Conservation (phyloP, 2,797 vertebrate genomes). For the Crypturellus tataupa region DNA sequence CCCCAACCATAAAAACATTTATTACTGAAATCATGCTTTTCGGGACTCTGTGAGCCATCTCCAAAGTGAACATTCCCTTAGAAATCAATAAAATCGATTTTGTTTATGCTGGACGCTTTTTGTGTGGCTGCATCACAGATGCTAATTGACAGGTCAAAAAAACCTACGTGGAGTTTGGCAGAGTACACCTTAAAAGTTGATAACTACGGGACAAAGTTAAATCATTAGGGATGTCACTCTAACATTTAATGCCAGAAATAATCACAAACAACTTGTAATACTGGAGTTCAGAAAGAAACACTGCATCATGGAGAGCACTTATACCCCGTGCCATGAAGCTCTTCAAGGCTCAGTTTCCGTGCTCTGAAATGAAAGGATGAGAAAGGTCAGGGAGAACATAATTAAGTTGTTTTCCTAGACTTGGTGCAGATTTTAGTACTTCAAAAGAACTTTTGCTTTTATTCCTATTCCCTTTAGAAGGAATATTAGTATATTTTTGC, state of each 20-base stretch:
- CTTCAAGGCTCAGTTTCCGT: slow-evolving; percentile 11
- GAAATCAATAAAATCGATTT: slow-evolving; percentile 55
- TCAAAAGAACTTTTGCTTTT: slow-evolving; percentile 30
- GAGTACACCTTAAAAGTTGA: slow-evolving; percentile 9
- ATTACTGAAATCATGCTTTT: neutral
- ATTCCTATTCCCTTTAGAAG: neutral
- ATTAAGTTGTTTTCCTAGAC: neutral
- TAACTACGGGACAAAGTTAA: neutral
- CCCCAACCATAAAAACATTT: neutral
- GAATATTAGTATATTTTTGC: neutral
- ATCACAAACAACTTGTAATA: slow-evolving; percentile 12
- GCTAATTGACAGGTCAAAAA: slow-evolving; percentile 51
- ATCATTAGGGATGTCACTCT: slow-evolving; percentile 6
- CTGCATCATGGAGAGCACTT: neutral
- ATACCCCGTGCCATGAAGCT: neutral
- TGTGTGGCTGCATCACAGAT: neutral
- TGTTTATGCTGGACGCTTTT: slow-evolving; percentile 28
- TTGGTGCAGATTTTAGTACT: neutral
- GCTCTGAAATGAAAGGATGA: slow-evolving; percentile 19
- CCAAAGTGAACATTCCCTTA: slow-evolving; percentile 20
- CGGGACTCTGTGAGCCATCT: neutral
- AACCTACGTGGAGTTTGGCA: neutral
- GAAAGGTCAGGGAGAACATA: slow-evolving; percentile 41
- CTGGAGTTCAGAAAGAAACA: neutral
- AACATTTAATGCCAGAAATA: neutral